A percentile compares a stretch with the other conserved stretches of the same genome.
Evolutionary conservation across 2,113 vertebrate species (phyloP).

Genomic region (Rhynchomys soricoides): DNA sequence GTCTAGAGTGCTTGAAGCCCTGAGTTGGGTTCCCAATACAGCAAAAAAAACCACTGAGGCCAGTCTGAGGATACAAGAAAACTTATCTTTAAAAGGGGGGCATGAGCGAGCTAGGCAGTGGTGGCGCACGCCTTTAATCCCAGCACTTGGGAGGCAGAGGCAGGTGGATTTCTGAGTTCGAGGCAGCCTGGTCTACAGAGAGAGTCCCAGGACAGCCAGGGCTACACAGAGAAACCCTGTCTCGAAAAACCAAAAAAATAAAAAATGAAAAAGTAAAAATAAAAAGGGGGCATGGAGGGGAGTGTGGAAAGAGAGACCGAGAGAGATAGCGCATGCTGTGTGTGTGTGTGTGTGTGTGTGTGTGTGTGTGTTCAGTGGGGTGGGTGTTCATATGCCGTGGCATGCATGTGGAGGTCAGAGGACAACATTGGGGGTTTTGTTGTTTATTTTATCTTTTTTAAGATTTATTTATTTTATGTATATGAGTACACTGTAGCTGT

Average conservation of each 20-base stretch:
- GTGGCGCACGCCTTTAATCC: no score
- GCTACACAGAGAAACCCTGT: no score
- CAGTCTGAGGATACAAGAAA: background rate
- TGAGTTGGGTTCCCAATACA: background rate
- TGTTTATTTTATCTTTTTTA: background rate
- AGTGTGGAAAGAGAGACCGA: background rate
- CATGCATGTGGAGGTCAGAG: background rate
- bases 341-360: background rate
- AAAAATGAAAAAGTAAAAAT: no score
- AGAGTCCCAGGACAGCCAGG: no score
- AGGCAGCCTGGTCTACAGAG: no score
- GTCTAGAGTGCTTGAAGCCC: background rate
- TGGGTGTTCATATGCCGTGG: background rate
- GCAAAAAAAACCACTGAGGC: background rate
- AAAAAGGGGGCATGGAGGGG: no score
- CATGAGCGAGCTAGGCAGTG: no score
- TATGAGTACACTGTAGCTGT: no score
- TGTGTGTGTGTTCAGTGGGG: background rate
- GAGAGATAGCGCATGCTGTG: background rate
- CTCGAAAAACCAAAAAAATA: no score
- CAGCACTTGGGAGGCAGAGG: no score
- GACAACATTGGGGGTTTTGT: background rate
- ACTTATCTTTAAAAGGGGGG: background rate
- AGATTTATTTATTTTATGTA: no score
- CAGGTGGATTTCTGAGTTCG: no score